These are phyloP conservation scores for Melanerpes aurifrons DNA, from an alignment of 2,113 vertebrate genomes.

Conservation along the genomic window DNA sequence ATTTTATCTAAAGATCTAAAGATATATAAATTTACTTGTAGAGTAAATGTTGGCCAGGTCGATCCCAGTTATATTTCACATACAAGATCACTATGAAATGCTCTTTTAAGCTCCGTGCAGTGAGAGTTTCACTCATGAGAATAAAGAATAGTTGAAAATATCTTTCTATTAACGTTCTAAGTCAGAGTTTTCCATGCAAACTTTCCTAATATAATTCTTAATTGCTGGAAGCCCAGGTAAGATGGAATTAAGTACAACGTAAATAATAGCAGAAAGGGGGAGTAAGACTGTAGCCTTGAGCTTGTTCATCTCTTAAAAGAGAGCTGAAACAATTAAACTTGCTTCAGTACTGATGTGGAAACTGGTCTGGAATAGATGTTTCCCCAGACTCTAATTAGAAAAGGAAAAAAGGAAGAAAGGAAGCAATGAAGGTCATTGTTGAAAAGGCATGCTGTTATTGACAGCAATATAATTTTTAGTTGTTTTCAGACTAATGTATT, in stretches of 20 bases:
- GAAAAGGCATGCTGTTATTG: background rate
- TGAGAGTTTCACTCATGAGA: background rate
- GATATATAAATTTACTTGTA: background rate
- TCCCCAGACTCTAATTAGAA: conserved; percentile 15
- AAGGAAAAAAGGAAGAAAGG: background rate
- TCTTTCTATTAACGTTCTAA: background rate
- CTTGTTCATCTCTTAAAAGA: background rate
- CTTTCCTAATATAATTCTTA: background rate
- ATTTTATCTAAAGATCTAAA: background rate
- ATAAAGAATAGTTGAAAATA: background rate
- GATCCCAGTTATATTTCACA: background rate
- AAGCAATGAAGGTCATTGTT: background rate
- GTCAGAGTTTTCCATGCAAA: background rate
- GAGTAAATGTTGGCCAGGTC: background rate
- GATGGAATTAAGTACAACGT: background rate
- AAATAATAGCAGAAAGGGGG: background rate
- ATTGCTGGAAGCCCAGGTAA: background rate
- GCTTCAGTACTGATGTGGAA: background rate
- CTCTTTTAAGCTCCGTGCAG: background rate
- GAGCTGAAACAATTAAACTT: background rate
- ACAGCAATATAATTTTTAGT: conserved; percentile 27
- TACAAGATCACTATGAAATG: background rate
- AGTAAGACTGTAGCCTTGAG: background rate
- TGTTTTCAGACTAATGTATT: background rate
- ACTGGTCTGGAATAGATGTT: background rate